Evolutionary conservation across 23 tunicate species (phyloP), one percentile per base, ranked within the genome.

Genomic region (Ciona savignyi): DNA sequence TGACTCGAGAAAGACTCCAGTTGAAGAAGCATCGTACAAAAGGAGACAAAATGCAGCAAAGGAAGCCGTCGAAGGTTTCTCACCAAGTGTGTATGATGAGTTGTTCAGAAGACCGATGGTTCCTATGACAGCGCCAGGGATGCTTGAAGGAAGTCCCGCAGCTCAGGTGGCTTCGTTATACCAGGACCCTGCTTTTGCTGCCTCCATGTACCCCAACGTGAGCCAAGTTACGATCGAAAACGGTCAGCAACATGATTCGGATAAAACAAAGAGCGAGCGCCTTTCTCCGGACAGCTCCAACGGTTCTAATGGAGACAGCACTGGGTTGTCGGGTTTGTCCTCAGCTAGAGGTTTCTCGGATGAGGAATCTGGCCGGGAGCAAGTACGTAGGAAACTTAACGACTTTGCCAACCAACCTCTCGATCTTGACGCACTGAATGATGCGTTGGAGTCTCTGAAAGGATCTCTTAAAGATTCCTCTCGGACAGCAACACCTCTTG

Each of bases 51-150:
- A 83, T 80, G 90, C 97, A 0, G 97, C 91, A 63, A 85, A 72
- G 34, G 91, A 84, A 71, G 97, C 97, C 0, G 72, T 91, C 35
- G 83, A 85, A 65, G 91, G 91, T 1, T 70, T 51, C 49, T 84
- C 78, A 51, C 86, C 81, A 62, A 79, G 82, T 63, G 48, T 60
- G 29, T 76, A 77, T 73, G 78, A 87, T 34, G 83, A 80, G 25
- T n/a, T 80, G 9, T 82, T 81, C 67, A 56, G 74, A 2, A 78
- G 89, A 42, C 89, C 96, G 4, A 78, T 89, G 82, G 83, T 91
- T 2, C 97, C 97, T 3, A 81, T 91, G 86, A 91, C 97, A 51
- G 97, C 97, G 20, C 97, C 97, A 9, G 97, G 94, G 6, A 69
- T 91, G 66, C 61, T 91, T n/a, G 91, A 91, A 85, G 97, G 97